Evolutionary conservation across 2,888 invertebrate species (phyloP), one percentile per base, ranked within the genome.

Genomic region (Formica aserva): DNA sequence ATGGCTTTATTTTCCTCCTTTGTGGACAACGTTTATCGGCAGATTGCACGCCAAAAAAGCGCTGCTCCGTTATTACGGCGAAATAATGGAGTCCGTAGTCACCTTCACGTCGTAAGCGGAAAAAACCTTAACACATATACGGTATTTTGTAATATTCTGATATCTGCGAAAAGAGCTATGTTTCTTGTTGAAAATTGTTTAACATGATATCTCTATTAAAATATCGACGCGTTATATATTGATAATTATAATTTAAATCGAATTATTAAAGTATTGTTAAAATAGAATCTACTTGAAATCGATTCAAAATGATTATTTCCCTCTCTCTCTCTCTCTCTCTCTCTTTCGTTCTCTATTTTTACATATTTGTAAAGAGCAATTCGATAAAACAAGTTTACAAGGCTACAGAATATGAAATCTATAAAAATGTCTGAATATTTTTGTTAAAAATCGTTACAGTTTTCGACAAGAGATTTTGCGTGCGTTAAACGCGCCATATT

Each of bases 1-100:
- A 90, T 89, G 88, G 88, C 89, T 90, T 87, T 90, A 90, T 90
- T 89, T 89, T 90, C 86, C 86, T 86, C 84, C 86, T 84, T 86
- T 85, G 82, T 85, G 89, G 89, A 87, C 87, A 89, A 87, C 87
- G 83, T 90, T 90, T 80, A 90, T 86, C 86, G 69, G 85, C 88
- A 89, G 88, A 90, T 89, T 90, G 90, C 84, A 67, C 85, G 74
- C 52, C 82, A 77, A 63, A 52, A 52, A 81, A 82, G 66, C 83
- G 75, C 81, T 85, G 85, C 76, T 81, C 83, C 74, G 86, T 75
- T 52, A 90, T 90, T 85, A 87, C 82, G 80, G 82, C 71, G 86
- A 90, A 86, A 90, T 89, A 90, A 90, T 90, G 86, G 89, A 89
- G 85, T 78, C 78, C 41, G n/a, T 13, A 29, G 66, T 11, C 26